phyloP scores from a whole-genome alignment of 2,888 invertebrate species.

The Apodemia duryi region DNA sequence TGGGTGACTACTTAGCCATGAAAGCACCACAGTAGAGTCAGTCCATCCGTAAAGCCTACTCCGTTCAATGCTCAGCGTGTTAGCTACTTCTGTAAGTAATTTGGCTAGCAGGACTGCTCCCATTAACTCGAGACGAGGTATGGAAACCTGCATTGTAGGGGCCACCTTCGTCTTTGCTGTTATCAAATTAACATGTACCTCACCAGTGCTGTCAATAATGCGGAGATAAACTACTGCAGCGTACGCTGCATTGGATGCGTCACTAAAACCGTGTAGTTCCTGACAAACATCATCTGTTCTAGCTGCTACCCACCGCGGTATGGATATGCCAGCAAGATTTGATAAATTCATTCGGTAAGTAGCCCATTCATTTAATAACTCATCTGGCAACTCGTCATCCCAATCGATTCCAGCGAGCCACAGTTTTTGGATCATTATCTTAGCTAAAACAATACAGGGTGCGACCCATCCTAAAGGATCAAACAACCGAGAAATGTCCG shows the following conservation, averaged over 20 bases:
- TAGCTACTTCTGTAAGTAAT: not conserved
- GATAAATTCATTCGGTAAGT: slow-evolving; percentile 21
- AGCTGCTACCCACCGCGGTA: slow-evolving; percentile 29
- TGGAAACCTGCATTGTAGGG: not conserved
- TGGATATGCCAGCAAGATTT: slow-evolving; percentile 18
- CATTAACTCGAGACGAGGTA: slow-evolving; percentile 6
- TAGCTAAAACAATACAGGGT: slow-evolving; percentile 27
- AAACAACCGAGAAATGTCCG: slow-evolving; percentile 34
- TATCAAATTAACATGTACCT: slow-evolving; percentile 23
- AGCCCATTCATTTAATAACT: slow-evolving; percentile 25
- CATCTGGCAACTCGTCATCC: slow-evolving; percentile 28
- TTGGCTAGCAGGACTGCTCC: not conserved
- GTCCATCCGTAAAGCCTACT: not conserved
- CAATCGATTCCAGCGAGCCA: slow-evolving; percentile 4
- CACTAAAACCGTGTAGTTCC: slow-evolving; percentile 31
- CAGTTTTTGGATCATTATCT: slow-evolving; percentile 25
- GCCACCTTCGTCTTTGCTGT: slow-evolving; percentile 31
- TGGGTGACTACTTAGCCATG: slow-evolving; percentile 14
- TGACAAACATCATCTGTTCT: slow-evolving; percentile 10
- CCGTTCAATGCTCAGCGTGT: not conserved
- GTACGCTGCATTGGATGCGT: slow-evolving; percentile 30
- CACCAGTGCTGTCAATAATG: slow-evolving; percentile 2
- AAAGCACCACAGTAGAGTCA: slow-evolving; percentile 17
- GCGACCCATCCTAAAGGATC: slow-evolving; percentile 38
- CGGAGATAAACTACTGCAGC: slow-evolving; percentile 30